A percentile compares a stretch with the other conserved stretches of the same genome.
These are phyloP conservation scores for Cyphomyrus plagiostoma DNA, from an alignment of 2,113 vertebrate species.

Conservation along the genomic window DNA sequence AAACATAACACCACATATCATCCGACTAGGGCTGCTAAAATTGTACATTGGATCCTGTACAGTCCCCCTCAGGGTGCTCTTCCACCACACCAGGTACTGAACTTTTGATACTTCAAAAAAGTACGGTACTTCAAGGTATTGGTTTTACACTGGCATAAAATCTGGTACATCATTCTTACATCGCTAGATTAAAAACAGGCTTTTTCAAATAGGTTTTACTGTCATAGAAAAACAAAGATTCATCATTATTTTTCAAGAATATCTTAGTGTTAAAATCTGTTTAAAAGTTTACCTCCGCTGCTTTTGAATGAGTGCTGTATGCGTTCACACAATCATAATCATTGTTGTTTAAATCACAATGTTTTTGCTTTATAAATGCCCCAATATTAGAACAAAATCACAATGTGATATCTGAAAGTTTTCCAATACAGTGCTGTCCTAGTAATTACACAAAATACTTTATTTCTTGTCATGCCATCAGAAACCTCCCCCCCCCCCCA, in stretches of 20 bases:
- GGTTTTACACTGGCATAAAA: not conserved
- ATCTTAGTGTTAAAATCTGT: not conserved
- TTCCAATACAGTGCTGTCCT: not conserved
- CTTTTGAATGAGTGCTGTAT: not conserved
- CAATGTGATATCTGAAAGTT: not conserved
- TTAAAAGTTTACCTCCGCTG: not conserved
- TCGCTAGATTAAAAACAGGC: no score
- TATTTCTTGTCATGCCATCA: not conserved
- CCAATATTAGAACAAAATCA: not conserved
- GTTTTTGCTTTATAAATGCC: not conserved
- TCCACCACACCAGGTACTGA: not conserved
- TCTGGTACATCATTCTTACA: not conserved
- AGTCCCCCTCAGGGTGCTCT: not conserved
- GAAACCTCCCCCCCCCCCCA: not conserved
- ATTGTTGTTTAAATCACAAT: not conserved
- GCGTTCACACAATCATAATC: not conserved
- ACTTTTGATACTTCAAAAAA: not conserved
- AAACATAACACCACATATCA: not conserved
- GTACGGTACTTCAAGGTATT: not conserved
- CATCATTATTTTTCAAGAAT: no score
- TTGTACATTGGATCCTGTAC: not conserved
- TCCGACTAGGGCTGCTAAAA: not conserved
- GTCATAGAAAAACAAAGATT: no score
- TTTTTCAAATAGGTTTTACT: no score
- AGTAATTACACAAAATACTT: not conserved